Conservation (phyloP, 2,797 vertebrate species). For the Echeneis naucrates region DNA sequence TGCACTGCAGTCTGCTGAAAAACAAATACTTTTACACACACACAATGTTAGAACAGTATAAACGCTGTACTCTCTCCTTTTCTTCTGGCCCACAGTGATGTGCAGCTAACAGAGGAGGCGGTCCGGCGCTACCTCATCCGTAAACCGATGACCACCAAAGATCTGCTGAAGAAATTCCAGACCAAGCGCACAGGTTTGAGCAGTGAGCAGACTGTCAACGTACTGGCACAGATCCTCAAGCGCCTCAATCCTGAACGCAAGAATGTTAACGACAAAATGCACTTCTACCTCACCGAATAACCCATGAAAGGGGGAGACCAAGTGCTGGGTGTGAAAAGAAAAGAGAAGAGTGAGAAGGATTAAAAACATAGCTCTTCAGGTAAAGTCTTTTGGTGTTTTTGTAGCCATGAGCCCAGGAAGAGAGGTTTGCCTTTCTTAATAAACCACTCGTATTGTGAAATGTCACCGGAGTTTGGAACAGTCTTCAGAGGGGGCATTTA, state of each 20-base stretch:
- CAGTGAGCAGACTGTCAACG: slow-evolving; percentile 95
- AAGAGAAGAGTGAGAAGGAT: neutral
- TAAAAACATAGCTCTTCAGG: neutral
- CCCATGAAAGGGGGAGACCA: neutral
- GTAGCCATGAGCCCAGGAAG: neutral
- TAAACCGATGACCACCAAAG: slow-evolving; percentile 97
- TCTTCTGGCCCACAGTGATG: slow-evolving; percentile 81
- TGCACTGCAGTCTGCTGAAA: too few relatives aligned
- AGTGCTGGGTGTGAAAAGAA: neutral
- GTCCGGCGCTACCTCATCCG: slow-evolving; percentile 92
- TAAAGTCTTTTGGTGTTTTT: neutral
- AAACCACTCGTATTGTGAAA: neutral
- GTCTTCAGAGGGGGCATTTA: neutral
- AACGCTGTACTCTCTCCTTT: neutral
- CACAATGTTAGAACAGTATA: neutral
- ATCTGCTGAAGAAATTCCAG: slow-evolving; percentile 96
- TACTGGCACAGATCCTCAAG: slow-evolving; percentile 95
- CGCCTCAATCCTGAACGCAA: slow-evolving; percentile 94
- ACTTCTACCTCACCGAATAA: slow-evolving; percentile 95
- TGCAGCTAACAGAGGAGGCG: slow-evolving; percentile 93
- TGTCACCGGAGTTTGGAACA: neutral
- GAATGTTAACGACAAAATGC: slow-evolving; percentile 94
- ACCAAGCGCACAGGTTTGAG: slow-evolving; percentile 94
- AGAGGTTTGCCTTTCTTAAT: neutral
- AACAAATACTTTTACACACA: neutral